Conservation (phyloP, 1,140 invertebrate genomes). For the Drosophila guanche region DNA sequence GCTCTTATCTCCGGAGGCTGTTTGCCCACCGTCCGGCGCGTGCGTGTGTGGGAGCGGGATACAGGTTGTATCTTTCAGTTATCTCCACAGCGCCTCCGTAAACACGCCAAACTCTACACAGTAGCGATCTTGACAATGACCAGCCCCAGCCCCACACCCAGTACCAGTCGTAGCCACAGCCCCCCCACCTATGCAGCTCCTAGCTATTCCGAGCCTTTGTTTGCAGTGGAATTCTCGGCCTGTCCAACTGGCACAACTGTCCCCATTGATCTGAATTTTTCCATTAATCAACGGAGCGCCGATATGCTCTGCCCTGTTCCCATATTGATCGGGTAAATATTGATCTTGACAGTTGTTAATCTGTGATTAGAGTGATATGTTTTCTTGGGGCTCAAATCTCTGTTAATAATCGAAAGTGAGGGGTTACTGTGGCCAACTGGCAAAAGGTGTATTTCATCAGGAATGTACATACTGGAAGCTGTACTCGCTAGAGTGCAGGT, state of each 20-base stretch:
- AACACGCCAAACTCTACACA: constrained; percentile 18
- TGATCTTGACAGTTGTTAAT: constrained; percentile 42
- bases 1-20: constrained; percentile 61
- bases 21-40: constrained; percentile 53
- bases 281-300: constrained; percentile 59
- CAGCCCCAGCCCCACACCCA: neutral
- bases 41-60: constrained; percentile 62
- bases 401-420: constrained; percentile 42
- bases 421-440: neutral
- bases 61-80: constrained; percentile 73
- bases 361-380: constrained; percentile 15
- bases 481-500: too few species aligned
- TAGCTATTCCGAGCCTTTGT: constrained; percentile 9
- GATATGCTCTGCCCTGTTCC: constrained; percentile 15
- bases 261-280: constrained; percentile 64
- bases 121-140: constrained; percentile 31
- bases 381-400: neutral
- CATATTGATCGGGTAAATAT: constrained; percentile 60
- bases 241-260: constrained; percentile 67
- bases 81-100: constrained; percentile 50
- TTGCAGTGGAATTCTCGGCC: constrained; percentile 29
- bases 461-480: too few species aligned
- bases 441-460: neutral
- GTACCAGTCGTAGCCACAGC: neutral
- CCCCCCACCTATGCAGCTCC: constrained; percentile 1